phyloP scores from a whole-genome alignment of 2,113 vertebrate genomes.

The Cryptoleucopteryx plumbea region DNA sequence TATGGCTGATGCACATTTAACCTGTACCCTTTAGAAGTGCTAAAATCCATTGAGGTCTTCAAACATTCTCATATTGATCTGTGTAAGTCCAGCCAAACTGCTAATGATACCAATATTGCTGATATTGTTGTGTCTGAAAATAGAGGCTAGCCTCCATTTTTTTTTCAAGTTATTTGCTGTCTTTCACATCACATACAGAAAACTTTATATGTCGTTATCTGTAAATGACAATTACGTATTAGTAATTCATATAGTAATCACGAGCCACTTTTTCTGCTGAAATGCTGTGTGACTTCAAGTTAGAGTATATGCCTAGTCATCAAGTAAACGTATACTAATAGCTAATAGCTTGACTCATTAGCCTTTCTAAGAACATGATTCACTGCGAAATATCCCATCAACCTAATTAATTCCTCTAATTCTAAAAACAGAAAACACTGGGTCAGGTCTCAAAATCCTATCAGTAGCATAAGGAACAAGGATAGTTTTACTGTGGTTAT shows the following conservation, averaged over 20 bases:
- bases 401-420: not conserved
- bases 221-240: not conserved
- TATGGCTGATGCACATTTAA: not conserved
- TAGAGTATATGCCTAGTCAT: not conserved
- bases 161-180: not conserved
- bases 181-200: not conserved
- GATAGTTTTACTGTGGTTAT: not conserved
- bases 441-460: not conserved
- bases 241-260: not conserved
- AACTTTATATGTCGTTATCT: not conserved
- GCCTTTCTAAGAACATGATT: constrained; percentile 20
- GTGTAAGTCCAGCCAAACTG: not conserved
- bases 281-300: not conserved
- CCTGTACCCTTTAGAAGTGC: not conserved
- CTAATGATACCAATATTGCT: not conserved
- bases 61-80: not conserved
- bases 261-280: not conserved
- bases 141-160: not conserved
- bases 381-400: not conserved
- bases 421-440: not conserved
- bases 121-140: not conserved
- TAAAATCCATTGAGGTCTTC: not conserved
- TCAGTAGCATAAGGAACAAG: not conserved
- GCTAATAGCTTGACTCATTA: not conserved
- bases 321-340: not conserved